Evolutionary conservation across 2,888 invertebrate genomes (phyloP), one percentile per base, ranked within the genome.

Genomic region (Ernsta delagoae): DNA sequence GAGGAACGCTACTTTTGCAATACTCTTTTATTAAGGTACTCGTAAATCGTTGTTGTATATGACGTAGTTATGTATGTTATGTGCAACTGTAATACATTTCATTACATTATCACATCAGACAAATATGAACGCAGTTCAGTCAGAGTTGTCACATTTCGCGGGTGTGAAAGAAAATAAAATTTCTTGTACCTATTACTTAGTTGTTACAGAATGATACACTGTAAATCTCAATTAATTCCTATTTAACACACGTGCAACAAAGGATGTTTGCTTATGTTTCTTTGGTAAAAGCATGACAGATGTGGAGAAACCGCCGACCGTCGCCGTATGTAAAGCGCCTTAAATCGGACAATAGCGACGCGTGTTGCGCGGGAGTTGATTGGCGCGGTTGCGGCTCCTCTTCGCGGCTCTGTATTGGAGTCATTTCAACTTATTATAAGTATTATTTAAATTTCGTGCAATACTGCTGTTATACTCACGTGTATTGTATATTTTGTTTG

Each of bases 321-420:
- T 12, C 41, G 31, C 24, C 11, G 24, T 56, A 16, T 67, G 43
- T 48, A 56, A 43, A 8, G 2, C 11, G 36, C 67, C 67, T 67
- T 12, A 48, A 12, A 12, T 16, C 81, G 87, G 87, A 89, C 89
- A 89, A 89, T 85, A 74, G 77, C 70, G 80, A 79, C 83, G 84
- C 84, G 86, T 87, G 86, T 84, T 86, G 66, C 85, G 87, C 88
- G 79, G 82, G 87, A 86, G 87, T 88, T 75, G 80, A 80, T 77
- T 69, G 69, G 59, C 72, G 72, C 74, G 71, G 61, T 72, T 78
- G 82, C 80, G 82, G 79, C 81, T 80, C 77, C 78, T 74, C 63
- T 72, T 71, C 68, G 70, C 66, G 70, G 67, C 64, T 59, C 59
- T 67, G 71, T 65, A 70, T 45, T 45, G 67, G 24, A 45, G 67